A percentile compares a stretch with the other conserved stretches of the same genome.
Evolutionary conservation across 1,140 invertebrate genomes (phyloP).

Genomic region (Charaxes varanes): DNA sequence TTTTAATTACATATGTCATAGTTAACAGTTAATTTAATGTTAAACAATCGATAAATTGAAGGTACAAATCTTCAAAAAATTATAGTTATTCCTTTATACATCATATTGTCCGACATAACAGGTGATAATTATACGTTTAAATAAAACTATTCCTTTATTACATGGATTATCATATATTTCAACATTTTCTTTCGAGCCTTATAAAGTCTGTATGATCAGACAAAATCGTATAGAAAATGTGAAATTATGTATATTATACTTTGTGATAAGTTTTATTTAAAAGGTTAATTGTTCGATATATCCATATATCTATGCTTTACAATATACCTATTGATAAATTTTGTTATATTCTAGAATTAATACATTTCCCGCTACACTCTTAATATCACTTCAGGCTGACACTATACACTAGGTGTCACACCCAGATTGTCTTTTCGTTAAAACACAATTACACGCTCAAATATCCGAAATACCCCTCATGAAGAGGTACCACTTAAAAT

Average conservation of each 20-base stretch:
- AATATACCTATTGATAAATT: conserved; percentile 31
- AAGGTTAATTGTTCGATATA: too few relatives aligned
- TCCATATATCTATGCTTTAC: conserved; percentile 31
- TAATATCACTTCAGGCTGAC: conserved; percentile 54
- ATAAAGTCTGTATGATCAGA: too few relatives aligned
- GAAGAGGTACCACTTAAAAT: too few relatives aligned
- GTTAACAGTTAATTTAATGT: conserved; percentile 6
- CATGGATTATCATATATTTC: too few relatives aligned
- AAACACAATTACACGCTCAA: too few relatives aligned
- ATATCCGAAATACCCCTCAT: too few relatives aligned
- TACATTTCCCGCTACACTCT: conserved; percentile 36
- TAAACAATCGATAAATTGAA: conserved; percentile 29
- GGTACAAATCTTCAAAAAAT: conserved; percentile 29
- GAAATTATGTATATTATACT: too few relatives aligned
- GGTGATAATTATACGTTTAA: conserved; percentile 36
- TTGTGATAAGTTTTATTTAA: too few relatives aligned
- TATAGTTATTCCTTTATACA: conserved; percentile 25
- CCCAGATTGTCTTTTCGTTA: conserved; percentile 43
- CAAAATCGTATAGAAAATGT: too few relatives aligned
- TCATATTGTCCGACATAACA: conserved; percentile 49
- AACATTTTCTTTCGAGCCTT: too few relatives aligned
- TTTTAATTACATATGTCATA: neutral
- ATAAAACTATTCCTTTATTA: too few relatives aligned
- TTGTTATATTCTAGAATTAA: conserved; percentile 20
- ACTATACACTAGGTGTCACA: conserved; percentile 23